Conservation (phyloP, 2,113 vertebrate species). For the Lamprotornis superbus region DNA sequence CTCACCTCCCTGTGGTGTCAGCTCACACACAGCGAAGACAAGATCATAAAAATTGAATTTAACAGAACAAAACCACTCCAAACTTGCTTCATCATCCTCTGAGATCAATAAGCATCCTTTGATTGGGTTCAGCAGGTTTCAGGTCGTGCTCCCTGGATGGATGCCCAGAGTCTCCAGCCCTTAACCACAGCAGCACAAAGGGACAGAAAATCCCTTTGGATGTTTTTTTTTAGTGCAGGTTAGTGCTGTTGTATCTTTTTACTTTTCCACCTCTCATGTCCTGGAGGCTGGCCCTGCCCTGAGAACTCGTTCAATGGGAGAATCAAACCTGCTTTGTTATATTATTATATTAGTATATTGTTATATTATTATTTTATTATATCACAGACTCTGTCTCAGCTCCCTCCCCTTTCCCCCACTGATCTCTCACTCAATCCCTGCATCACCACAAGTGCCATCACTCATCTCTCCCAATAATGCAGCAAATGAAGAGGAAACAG, state of each 20-base stretch:
- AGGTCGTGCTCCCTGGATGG: neutral
- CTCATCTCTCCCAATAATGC: neutral
- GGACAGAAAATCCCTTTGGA: neutral
- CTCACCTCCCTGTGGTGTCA: neutral
- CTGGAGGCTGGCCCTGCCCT: neutral
- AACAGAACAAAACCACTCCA: neutral
- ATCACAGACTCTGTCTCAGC: neutral
- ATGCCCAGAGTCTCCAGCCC: neutral
- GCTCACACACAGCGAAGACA: neutral
- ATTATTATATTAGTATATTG: too few relatives aligned
- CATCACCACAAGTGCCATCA: neutral
- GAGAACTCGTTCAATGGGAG: neutral
- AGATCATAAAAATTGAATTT: neutral
- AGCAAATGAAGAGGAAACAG: slow-evolving; percentile 38
- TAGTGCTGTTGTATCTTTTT: neutral
- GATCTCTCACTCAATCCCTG: neutral
- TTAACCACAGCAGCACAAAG: neutral
- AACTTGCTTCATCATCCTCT: neutral
- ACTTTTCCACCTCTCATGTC: neutral
- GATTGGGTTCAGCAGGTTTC: neutral
- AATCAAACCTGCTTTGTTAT: neutral
- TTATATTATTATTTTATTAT: too few relatives aligned
- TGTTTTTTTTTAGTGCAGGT: neutral
- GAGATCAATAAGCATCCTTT: neutral
- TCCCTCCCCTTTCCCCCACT: neutral